These are phyloP conservation scores for Aphelenchoides fujianensis DNA, from an alignment of 1,140 invertebrate species.

Conservation along the genomic window DNA sequence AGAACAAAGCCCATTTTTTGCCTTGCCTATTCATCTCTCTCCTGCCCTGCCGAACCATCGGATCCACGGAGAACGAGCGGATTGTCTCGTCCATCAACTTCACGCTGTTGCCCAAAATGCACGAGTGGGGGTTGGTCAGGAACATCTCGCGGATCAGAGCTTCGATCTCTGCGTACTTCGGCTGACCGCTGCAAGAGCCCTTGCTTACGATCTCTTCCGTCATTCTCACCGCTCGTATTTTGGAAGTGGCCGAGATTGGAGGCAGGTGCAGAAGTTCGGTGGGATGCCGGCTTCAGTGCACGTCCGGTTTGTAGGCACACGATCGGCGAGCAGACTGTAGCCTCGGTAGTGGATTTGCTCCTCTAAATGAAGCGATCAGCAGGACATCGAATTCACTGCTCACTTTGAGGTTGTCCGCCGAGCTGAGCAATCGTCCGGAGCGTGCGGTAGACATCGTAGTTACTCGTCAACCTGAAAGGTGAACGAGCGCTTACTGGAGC, in stretches of 20 bases:
- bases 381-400: background rate
- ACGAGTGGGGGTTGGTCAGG: background rate
- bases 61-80: constrained; percentile 7
- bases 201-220: no score
- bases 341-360: constrained; percentile 18
- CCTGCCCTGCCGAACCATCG: no score
- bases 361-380: background rate
- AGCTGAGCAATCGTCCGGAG: constrained; percentile 42
- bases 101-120: constrained; percentile 1
- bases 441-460: constrained; percentile 56
- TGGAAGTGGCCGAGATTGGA: constrained; percentile 24
- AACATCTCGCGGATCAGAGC: background rate
- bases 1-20: no score
- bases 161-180: background rate
- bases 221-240: constrained; percentile 20
- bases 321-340: constrained; percentile 31
- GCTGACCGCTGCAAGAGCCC: constrained; percentile 14
- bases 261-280: constrained; percentile 48
- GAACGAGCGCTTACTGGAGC: constrained; percentile 25
- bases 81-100: constrained; percentile 16
- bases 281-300: constrained; percentile 46
- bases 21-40: no score
- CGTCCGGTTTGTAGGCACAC: constrained; percentile 34
- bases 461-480: constrained; percentile 38
- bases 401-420: constrained; percentile 15